These are phyloP conservation scores for Watersipora subatra DNA, from an alignment of 1,140 invertebrate genomes.

Conservation along the genomic window DNA sequence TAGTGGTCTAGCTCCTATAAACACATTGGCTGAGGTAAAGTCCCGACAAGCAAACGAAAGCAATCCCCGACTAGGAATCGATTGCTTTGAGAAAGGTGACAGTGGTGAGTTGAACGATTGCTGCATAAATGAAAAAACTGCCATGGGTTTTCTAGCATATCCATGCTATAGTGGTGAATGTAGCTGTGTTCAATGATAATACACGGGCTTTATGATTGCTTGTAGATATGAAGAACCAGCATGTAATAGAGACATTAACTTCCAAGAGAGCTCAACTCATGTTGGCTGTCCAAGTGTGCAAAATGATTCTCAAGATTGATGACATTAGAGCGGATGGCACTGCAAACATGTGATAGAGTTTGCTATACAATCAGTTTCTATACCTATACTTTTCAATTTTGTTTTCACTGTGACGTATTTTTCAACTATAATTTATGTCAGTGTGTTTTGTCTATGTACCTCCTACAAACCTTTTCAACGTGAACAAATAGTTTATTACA, in stretches of 20 bases:
- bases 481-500: too few relatives aligned
- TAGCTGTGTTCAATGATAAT: too few relatives aligned
- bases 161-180: too few relatives aligned
- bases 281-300: conserved; percentile 81
- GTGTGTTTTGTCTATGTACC: too few relatives aligned
- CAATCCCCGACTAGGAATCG: conserved; percentile 78
- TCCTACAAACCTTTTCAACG: too few relatives aligned
- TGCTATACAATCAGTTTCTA: too few relatives aligned
- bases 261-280: conserved; percentile 96
- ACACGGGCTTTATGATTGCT: conserved; percentile 31
- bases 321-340: conserved; percentile 61
- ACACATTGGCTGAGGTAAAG: conserved; percentile 82
- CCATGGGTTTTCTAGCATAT: too few relatives aligned
- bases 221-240: conserved; percentile 86
- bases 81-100: conserved; percentile 78
- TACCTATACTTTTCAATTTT: too few relatives aligned
- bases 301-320: conserved; percentile 99
- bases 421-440: too few relatives aligned
- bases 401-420: too few relatives aligned
- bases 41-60: conserved; percentile 69
- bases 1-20: conserved; percentile 79
- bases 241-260: conserved; percentile 90
- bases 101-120: conserved; percentile 45
- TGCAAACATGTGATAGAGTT: not conserved
- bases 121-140: too few relatives aligned